Base-by-base conservation (phyloP, 2,113 vertebrate genomes). In the Cololabis saira region DNA sequence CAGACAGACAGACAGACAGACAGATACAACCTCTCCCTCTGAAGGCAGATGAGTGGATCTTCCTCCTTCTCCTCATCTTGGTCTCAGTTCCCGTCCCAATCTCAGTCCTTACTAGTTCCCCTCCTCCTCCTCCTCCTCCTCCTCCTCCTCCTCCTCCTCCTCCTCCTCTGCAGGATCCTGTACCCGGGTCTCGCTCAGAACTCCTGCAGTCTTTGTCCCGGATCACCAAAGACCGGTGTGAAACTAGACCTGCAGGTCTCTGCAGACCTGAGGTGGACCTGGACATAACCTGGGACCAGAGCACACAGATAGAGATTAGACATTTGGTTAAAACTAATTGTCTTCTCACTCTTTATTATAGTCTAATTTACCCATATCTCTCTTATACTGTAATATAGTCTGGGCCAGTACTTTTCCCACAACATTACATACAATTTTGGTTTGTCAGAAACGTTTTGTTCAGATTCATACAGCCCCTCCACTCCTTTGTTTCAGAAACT, bases 11-110 rank as follows among this genome's bases (percentile, higher is more conserved):
- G 24, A 5, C 24, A 27, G 24, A 5, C 24, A 27, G 45, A 12
- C n/a, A 4, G 2, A n/a, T n/a, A n/a, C n/a, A 5, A 82, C 80
- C 80, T 75, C 67, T 72, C 0, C 71, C 76, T 61, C 62, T 67
- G 55, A 83, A 64, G 0, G 6, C 45, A 44, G 76, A 71, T 0
- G 62, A 67, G 22, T 56, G 76, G 63, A 83, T 44, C 73, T 73
- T 76, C 15, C 19, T 83, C 60, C 50, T 81, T 27, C 45, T 76
- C 49, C 22, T 70, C 15, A 22, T 19, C 19, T 40, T 18, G 13
- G 22, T 16, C 19, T 50, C 22, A 21, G 27, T 30, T 17, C 60
- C 49, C 41, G 37, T 16, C 4, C 13, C 12, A 5, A 41, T 3
- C 5, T 12, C 42, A 17, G 9, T 55, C 40, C 33, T 42, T 7